Conservation (phyloP, 2,888 invertebrate genomes). For the Dilophus febrilis region DNA sequence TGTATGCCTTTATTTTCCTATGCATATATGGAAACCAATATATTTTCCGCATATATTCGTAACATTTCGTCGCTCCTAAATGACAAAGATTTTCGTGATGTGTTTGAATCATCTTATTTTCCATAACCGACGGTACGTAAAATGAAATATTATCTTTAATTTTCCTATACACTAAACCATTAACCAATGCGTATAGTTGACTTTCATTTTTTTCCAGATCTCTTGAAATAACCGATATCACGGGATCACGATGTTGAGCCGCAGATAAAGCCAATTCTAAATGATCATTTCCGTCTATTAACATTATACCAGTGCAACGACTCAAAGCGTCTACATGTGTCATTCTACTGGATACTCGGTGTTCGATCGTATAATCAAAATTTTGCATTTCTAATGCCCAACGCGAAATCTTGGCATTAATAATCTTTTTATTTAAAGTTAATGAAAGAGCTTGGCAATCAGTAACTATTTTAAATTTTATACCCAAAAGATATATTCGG, state of each 20-base stretch:
- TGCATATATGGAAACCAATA: background rate
- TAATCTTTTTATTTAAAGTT: constrained; percentile 6
- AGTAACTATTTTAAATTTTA: constrained; percentile 16
- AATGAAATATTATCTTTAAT: background rate
- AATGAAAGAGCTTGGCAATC: constrained; percentile 15
- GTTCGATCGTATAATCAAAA: constrained; percentile 12
- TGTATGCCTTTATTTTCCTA: background rate
- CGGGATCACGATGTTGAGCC: too few species aligned
- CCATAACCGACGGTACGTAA: background rate
- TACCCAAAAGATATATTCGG: constrained; percentile 13
- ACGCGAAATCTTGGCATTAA: constrained; percentile 12
- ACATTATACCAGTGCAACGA: too few species aligned
- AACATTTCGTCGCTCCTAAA: too few species aligned
- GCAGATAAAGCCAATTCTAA: too few species aligned
- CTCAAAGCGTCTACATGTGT: too few species aligned
- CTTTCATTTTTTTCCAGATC: too few species aligned
- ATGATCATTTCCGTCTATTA: too few species aligned
- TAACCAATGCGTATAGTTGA: background rate
- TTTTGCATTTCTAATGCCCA: constrained; percentile 12
- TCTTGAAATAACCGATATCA: too few species aligned
- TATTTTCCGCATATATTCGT: too few species aligned
- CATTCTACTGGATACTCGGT: constrained; percentile 7
- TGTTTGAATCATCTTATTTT: background rate
- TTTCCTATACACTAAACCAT: background rate
- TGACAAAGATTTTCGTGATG: too few species aligned